A percentile compares a stretch with the other conserved stretches of the same genome.
These are phyloP conservation scores for Drosophila borborema DNA, from an alignment of 2,888 invertebrate species.

Conservation along the genomic window DNA sequence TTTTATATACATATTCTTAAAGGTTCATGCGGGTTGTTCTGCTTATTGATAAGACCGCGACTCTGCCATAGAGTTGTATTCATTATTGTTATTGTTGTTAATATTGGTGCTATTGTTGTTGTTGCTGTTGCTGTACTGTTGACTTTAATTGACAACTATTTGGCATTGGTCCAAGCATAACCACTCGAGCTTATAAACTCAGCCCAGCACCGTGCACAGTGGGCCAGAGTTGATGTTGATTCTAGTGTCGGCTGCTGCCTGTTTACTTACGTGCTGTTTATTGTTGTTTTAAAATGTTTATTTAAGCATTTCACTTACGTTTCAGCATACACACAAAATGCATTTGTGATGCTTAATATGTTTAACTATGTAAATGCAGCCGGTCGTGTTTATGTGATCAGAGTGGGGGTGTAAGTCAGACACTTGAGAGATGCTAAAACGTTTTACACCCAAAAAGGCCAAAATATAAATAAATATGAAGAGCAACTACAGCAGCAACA, in stretches of 20 bases:
- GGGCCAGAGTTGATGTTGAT: constrained; percentile 18
- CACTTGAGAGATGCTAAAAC: constrained; percentile 78
- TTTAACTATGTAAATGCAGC: constrained; percentile 78
- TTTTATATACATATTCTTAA: constrained; percentile 16
- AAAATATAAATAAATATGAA: constrained; percentile 78
- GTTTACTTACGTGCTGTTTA: constrained; percentile 46
- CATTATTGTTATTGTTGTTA: constrained; percentile 52
- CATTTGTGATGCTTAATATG: constrained; percentile 69
- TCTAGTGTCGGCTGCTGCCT: not conserved
- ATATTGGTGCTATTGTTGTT: constrained; percentile 36
- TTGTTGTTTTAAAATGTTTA: constrained; percentile 60
- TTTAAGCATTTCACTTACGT: constrained; percentile 73
- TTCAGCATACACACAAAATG: constrained; percentile 51
- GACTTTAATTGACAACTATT: constrained; percentile 79
- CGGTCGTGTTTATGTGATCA: constrained; percentile 54
- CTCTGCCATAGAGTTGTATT: constrained; percentile 52
- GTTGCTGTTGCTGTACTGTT: constrained; percentile 58
- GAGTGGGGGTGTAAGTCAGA: constrained; percentile 34
- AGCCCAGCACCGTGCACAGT: constrained; percentile 52
- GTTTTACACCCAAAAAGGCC: constrained; percentile 68
- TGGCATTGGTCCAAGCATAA: constrained; percentile 55
- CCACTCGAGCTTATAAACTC: constrained; percentile 37
- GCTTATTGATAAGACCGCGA: constrained; percentile 37
- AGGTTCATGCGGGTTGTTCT: constrained; percentile 59
- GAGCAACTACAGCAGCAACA: constrained; percentile 32